Evolutionary conservation across 2,113 vertebrate genomes (phyloP), one percentile per base, ranked within the genome.

Genomic region (Sprattus sprattus): DNA sequence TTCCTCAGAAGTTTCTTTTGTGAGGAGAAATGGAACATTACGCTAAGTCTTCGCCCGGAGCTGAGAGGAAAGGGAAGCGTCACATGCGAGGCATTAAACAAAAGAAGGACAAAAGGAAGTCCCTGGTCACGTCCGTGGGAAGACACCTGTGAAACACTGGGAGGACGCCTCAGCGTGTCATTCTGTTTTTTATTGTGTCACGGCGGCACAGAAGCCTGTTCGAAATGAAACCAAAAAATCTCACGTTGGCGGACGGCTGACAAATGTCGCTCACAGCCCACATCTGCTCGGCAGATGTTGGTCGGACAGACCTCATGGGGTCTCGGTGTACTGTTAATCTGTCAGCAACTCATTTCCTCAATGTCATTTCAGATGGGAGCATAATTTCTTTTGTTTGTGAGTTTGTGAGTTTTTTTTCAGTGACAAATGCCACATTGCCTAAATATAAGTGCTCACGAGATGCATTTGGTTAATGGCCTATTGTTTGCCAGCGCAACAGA

Each of bases 401-500:
- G 28, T 32, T 3, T 75, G 67, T 28, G 25, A 32, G 32, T 25
- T 75, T 39, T 39, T 39, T 71, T 32, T 32, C 28, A 78, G 16
- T 78, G 28, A 78, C 71, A 78, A 78, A 78, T 78, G 71, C 28
- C 71, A 78, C 71, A 32, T 39, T 78, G 71, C 10, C 32, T 13
- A 39, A 32, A 78, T 78, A 39, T 39, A 28, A 28, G 28, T 39
- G 67, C 2, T 15, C 28, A 39, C 10, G 32, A 39, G 71, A 13
- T 16, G 28, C 28, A 78, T 28, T 78, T 39, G 32, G 71, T 78
- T 78, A 78, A 13, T 78, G 15, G 71, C 71, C 71, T 78, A 78
- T 78, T 78, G 71, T 78, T 78, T 39, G 71, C 71, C 71, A 78
- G 28, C 3, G 71, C 71, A 78, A 32, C 71, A 78, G 71, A 78